These are phyloP conservation scores for Copsychus sechellarum DNA, from an alignment of 2,113 vertebrate species.

Conservation along the genomic window DNA sequence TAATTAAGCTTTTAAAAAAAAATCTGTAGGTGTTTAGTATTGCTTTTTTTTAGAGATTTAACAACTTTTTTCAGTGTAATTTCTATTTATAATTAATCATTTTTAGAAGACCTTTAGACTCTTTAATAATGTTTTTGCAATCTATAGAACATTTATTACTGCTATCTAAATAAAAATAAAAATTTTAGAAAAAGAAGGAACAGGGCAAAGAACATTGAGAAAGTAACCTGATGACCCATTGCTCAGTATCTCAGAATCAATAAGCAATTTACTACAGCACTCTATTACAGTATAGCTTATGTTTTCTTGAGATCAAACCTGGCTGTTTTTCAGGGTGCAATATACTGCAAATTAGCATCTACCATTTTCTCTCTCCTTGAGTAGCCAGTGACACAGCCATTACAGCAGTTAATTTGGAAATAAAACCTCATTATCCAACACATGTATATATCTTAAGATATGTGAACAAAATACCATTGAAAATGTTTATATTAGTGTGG, in stretches of 20 bases:
- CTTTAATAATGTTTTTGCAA: neutral
- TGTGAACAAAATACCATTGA: neutral
- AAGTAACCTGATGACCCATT: neutral
- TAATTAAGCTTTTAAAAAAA: neutral
- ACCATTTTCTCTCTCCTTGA: neutral
- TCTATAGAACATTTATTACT: neutral
- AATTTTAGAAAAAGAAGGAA: neutral
- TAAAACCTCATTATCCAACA: neutral
- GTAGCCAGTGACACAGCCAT: neutral
- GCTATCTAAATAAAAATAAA: neutral
- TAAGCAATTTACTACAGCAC: neutral
- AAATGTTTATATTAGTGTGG: neutral
- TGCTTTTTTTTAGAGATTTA: neutral
- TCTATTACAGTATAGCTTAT: neutral
- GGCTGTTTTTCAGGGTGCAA: neutral
- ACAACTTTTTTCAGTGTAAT: fast-evolving
- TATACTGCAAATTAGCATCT: neutral
- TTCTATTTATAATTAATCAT: neutral
- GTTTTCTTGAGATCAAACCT: neutral
- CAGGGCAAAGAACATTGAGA: neutral
- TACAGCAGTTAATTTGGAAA: neutral
- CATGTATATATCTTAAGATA: neutral
- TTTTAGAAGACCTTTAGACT: neutral
- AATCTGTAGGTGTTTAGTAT: neutral
- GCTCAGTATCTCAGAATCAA: neutral